Conservation (phyloP, 2,888 invertebrate genomes). For the Endotricha flammealis region DNA sequence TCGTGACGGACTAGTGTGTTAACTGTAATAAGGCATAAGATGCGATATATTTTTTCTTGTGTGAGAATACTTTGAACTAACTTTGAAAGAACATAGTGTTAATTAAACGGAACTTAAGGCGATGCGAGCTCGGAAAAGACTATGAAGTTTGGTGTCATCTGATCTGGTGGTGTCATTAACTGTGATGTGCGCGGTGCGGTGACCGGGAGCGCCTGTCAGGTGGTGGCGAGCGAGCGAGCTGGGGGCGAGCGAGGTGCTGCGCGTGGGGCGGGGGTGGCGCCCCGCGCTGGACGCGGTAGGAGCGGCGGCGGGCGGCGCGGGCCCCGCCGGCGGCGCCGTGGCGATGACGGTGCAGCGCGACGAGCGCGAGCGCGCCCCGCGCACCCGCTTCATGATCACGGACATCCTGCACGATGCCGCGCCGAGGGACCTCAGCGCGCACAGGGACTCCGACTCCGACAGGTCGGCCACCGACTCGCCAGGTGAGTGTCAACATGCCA, state of each 20-base stretch:
- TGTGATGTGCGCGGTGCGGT: constrained; percentile 35
- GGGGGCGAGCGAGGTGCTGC: constrained; percentile 53
- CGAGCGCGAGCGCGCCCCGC: constrained; percentile 85
- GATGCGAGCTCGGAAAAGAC: constrained; percentile 29
- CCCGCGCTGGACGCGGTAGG: constrained; percentile 62
- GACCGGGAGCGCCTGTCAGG: constrained; percentile 27
- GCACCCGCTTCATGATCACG: constrained; percentile 93
- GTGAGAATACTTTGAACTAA: background rate
- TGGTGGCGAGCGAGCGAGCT: constrained; percentile 37
- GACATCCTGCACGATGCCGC: constrained; percentile 84
- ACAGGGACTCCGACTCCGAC: constrained; percentile 76
- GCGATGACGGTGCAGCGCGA: constrained; percentile 81
- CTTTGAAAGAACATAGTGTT: background rate
- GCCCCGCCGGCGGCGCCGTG: constrained; percentile 71
- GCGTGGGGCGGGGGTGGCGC: constrained; percentile 49
- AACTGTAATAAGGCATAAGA: constrained; percentile 3
- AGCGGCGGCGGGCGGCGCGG: constrained; percentile 51
- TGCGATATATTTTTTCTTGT: background rate
- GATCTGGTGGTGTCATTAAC: constrained; percentile 16
- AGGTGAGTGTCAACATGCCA: too few species aligned
- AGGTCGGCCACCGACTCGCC: constrained; percentile 79
- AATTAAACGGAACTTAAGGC: constrained; percentile 17
- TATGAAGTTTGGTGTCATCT: constrained; percentile 17
- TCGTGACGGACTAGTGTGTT: constrained; percentile 6
- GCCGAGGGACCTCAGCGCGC: constrained; percentile 77